Conservation (phyloP, 2,797 vertebrate genomes). For the Eremophila alpestris region DNA sequence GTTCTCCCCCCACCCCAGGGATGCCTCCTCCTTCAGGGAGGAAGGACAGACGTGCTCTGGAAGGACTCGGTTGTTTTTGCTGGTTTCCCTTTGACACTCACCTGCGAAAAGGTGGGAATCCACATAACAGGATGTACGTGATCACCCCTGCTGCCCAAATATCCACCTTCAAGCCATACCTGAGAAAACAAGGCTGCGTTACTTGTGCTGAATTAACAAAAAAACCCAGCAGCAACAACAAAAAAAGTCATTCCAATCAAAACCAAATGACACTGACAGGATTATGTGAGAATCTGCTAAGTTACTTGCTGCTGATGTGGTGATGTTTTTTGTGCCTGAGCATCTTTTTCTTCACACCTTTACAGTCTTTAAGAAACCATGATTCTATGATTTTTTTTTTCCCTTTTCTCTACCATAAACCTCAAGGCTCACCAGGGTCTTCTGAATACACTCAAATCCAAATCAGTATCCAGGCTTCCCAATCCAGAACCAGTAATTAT, state of each 20-base stretch:
- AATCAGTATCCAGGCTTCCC: background rate
- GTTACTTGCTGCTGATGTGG: background rate
- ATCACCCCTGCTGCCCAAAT: constrained; percentile 98
- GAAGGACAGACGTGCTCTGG: background rate
- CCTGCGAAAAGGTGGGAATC: constrained; percentile 98
- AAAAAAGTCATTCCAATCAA: background rate
- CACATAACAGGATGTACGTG: constrained; percentile 95
- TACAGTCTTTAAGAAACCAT: background rate
- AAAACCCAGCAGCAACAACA: background rate
- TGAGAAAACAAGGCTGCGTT: constrained; percentile 60
- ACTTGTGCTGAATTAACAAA: background rate
- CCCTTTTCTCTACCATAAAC: fast-evolving
- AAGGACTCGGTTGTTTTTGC: background rate
- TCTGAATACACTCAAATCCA: background rate
- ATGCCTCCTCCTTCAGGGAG: background rate
- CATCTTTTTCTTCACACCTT: background rate
- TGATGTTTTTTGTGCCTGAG: background rate
- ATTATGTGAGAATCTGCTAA: background rate
- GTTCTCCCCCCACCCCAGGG: background rate
- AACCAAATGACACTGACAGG: background rate
- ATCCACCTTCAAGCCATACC: constrained; percentile 97
- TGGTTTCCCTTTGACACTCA: constrained; percentile 45
- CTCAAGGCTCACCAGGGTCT: background rate
- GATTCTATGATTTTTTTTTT: background rate
- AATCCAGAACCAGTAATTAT: background rate